Evolutionary conservation across 1,140 invertebrate species (phyloP), one percentile per base, ranked within the genome.

Genomic region (Ips nitidus): DNA sequence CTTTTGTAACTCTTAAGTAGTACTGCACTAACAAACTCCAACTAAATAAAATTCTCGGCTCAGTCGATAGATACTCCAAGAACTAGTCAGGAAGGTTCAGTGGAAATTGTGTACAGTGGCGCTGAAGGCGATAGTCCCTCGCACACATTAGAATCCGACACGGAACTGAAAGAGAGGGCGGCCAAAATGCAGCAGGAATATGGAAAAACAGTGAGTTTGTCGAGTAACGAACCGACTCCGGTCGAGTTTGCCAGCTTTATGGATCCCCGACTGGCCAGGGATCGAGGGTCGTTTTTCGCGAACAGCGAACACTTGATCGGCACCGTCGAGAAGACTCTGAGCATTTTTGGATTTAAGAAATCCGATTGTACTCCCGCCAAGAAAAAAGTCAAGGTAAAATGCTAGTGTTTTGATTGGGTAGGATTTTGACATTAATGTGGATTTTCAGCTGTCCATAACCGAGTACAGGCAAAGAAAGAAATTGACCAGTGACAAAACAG

Each of bases 391-490:
- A 74, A 74, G 66, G 70, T 71, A 72, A 73, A 65, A 5, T 5
- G 4, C 45, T 47, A n/a, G 4, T 1, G 45, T 47, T 47, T 4
- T 22, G 40, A 8, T 65, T 39, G 22, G 22, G 5, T 63, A 38
- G 47, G 22, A 22, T 22, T 6, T 62, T 36, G 1, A 38, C n/a
- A 47, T 36, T 41, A n/a, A n/a, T n/a, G n/a, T n/a, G 2, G 36
- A 47, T 38, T 70, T 76, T 1, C 66, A 91, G 89, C 81, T 91
- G 5, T 90, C 89, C 4, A 87, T 91, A 75, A 85, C 88, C 6
- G 90, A 91, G 73, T 91, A 91, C 75, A 82, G 89, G 36, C 86
- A 89, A 75, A 81, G 89, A 36, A 88, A 88, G 69, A 84, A 87
- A 72, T 80, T 84, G 39, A 84, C 81, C 2, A 78, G 73, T 56